phyloP scores from a whole-genome alignment of 2,888 invertebrate species.

The Capitulum mitella region DNA sequence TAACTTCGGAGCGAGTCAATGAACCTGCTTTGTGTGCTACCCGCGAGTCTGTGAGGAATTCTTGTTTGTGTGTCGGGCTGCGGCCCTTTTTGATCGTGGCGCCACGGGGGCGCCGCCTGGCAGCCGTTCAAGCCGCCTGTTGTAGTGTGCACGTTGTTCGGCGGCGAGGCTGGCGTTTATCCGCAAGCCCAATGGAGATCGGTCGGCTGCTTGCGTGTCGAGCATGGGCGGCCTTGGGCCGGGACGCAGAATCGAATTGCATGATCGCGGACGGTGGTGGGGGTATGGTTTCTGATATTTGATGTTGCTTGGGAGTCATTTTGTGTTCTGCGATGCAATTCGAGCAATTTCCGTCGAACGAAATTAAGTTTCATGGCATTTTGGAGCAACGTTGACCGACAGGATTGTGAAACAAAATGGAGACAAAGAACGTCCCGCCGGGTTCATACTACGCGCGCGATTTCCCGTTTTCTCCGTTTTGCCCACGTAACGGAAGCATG shows the following conservation, averaged over 20 bases:
- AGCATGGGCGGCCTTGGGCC: not conserved
- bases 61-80: constrained; percentile 7
- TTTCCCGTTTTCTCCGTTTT: not conserved
- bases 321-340: too few species aligned
- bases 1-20: constrained; percentile 57
- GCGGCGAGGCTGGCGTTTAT: not conserved
- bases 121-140: not conserved
- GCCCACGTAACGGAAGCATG: not conserved
- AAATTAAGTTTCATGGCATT: too few species aligned
- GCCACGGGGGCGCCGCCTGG: constrained; percentile 23
- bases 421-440: not conserved
- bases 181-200: not conserved
- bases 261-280: not conserved
- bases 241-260: not conserved
- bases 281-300: too few species aligned
- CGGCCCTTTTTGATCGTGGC: constrained; percentile 12
- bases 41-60: not conserved
- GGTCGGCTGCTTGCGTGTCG: not conserved
- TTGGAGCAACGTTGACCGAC: not conserved
- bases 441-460: not conserved
- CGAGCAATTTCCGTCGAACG: too few species aligned
- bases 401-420: constrained; percentile 18
- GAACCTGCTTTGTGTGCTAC: constrained; percentile 43
- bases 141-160: not conserved
- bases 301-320: too few species aligned